Base-by-base conservation (phyloP, 2,797 vertebrate genomes). In the Strix occidentalis region DNA sequence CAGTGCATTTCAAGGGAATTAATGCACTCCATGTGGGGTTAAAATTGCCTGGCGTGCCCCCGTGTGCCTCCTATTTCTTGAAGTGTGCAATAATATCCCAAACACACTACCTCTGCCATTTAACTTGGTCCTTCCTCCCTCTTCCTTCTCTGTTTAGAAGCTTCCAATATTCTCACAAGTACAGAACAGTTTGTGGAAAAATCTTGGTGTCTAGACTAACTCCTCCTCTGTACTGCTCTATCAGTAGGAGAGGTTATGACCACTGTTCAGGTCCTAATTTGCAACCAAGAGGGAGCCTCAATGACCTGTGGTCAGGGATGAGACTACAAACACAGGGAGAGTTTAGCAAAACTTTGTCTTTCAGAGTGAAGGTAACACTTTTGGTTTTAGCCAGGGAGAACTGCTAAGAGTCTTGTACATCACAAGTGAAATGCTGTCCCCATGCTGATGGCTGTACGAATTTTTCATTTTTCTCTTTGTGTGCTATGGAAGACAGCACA, bases 231-330 rank as follows among this genome's bases (percentile, higher is more conserved):
- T 15, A 23, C 31, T 45, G 46, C 16, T 71, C 29, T 46, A 37
- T 16, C 50, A 43, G 29, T 2, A 15, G 51, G 26, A 89, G 21
- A 45, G 39, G 24, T 66, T 51, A 51, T 33, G 16, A 57, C n/a
- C 41, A 12, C 13, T 16, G 18, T 6, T 70, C 43, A 82, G 77
- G 9, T 74, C 60, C 35, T 63, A 19, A 33, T 21, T 8, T 66
- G 60, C 41, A 89, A 33, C 46, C 56, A 72, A 69, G 76, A 81
- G 29, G 43, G 31, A 95, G 29, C 17, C 28, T 50, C n/a, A 39
- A 0, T 16, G 31, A 63, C 29, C 24, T 0, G 0, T 1, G 13
- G 21, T 72, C 29, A 61, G 28, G 57, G 31, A 46, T 1, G 3
- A 81, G 19, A 69, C 35, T 58, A 72, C 23, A 64, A 60, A 17